These are phyloP conservation scores for Felis chaus DNA, from an alignment of 2,113 vertebrate genomes.

Conservation along the genomic window DNA sequence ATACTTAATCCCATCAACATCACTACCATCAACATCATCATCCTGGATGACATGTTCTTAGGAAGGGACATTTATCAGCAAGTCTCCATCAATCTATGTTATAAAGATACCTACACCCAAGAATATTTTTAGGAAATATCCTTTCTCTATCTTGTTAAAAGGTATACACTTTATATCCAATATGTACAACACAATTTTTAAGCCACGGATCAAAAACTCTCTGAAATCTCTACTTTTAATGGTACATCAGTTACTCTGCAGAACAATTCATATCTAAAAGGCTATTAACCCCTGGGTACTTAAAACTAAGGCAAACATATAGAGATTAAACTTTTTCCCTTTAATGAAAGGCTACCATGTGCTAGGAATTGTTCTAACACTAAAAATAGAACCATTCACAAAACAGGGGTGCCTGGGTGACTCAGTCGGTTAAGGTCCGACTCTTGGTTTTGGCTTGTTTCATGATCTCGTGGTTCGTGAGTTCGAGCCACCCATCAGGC, in stretches of 20 bases:
- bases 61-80: background rate
- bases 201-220: constrained; percentile 24
- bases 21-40: background rate
- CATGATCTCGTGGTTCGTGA: no score
- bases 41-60: background rate
- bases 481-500: no score
- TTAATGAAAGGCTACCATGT: background rate
- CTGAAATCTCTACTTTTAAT: background rate
- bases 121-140: background rate
- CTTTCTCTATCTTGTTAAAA: background rate
- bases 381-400: constrained; percentile 10
- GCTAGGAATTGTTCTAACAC: background rate
- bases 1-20: background rate
- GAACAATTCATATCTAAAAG: background rate
- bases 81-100: background rate
- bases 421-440: no score
- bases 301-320: background rate
- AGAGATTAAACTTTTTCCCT: background rate
- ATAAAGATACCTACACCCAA: background rate
- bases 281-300: background rate
- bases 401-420: background rate
- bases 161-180: background rate
- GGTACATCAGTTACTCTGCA: background rate
- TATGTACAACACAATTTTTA: background rate
- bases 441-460: no score